phyloP scores from a whole-genome alignment of 2,797 vertebrate genomes.

The Yasuhikotakia modesta region DNA sequence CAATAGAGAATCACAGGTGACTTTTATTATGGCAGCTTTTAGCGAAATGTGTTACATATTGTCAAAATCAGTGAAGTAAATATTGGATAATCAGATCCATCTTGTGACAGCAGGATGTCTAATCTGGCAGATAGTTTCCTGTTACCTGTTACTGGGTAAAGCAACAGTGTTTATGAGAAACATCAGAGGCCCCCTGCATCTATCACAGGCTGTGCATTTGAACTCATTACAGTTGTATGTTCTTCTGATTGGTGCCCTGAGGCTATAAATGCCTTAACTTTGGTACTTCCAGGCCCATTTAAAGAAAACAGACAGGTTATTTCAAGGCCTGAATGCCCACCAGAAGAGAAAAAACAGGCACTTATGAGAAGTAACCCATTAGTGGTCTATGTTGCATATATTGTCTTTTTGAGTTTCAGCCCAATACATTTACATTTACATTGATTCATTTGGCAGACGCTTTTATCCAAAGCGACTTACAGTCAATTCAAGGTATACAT shows the following conservation, averaged over 20 bases:
- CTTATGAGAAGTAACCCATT: constrained; percentile 12
- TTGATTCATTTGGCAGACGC: too few relatives aligned
- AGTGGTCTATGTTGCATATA: background rate
- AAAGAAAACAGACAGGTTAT: constrained; percentile 64
- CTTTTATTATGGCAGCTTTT: constrained; percentile 1
- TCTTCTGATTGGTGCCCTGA: constrained; percentile 21
- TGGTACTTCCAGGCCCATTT: constrained; percentile 56
- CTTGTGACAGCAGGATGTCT: background rate
- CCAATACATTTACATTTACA: too few relatives aligned
- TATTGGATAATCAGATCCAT: constrained; percentile 19
- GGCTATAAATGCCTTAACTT: constrained; percentile 20
- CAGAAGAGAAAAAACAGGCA: constrained; percentile 48
- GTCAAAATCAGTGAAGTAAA: constrained; percentile 6
- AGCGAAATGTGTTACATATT: background rate
- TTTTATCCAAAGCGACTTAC: too few relatives aligned
- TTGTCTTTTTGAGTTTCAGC: constrained; percentile 2
- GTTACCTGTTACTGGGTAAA: background rate
- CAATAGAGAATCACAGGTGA: too few relatives aligned
- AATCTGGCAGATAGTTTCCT: background rate
- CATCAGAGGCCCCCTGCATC: background rate
- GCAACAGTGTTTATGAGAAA: constrained; percentile 6
- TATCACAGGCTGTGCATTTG: constrained; percentile 31
- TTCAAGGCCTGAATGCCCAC: constrained; percentile 56
- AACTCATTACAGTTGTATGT: constrained; percentile 7
- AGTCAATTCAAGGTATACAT: too few relatives aligned